Evolutionary conservation across 1,140 invertebrate genomes (phyloP), one percentile per base, ranked within the genome.

Genomic region (Cotesia chilonis): DNA sequence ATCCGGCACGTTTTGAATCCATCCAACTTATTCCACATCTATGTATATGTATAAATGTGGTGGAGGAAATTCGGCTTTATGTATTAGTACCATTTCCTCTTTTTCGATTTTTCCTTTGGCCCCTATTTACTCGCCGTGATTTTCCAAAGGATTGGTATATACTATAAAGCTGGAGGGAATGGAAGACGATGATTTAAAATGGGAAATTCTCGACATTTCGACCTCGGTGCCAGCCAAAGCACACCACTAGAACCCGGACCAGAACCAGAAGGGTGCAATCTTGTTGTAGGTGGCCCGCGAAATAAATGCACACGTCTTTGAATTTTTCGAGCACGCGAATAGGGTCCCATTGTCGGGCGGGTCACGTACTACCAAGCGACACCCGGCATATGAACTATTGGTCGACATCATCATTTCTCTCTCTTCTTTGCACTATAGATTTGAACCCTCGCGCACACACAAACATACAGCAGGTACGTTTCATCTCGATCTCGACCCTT

Each of bases 321-420:
- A 78, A 78, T 80, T 80, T 47, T 79, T 80, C 75, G 73, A 79
- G 73, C 71, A 72, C 68, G 51, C 61, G 66, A 28, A 28, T 28
- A 74, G 74, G 67, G 71, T 71, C 38, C 73, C 71, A 76, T 82
- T 78, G 76, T 77, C 72, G 79, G 71, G 73, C 74, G 66, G 69
- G 76, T 76, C 80, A 80, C 80, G 79, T 79, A 76, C 67, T 54
- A 51, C 55, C 4, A 61, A 66, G 73, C 75, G 80, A 80, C 79
- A 80, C 74, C 77, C 78, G 75, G 76, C 74, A 78, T 78, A 80
- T 76, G 74, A 81, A 81, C 80, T 80, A 81, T 81, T 80, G 76
- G 75, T 75, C 75, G 74, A 76, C 76, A 81, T 81, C 74, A 75
- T 78, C 74, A 67, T 68, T 54, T 57, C 64, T 68, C 55, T 55